Percentiles rank a stretch among this genome's conserved stretches.
Evolutionary conservation across 2,797 vertebrate genomes (phyloP).

Genomic region (Hippopotamyrus pictus): DNA sequence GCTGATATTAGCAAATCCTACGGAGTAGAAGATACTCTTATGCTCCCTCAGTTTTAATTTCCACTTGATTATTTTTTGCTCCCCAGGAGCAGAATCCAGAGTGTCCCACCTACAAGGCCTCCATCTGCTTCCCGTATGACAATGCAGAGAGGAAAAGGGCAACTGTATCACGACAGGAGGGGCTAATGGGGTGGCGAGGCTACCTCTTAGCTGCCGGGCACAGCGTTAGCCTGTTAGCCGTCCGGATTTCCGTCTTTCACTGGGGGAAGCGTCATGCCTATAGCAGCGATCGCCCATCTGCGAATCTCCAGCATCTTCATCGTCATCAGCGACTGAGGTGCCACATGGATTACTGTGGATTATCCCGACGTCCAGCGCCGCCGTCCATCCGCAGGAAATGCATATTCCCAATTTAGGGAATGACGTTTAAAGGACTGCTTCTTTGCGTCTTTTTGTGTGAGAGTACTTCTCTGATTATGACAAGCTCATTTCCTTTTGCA

Average conservation of each 20-base stretch:
- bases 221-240: background rate
- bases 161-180: background rate
- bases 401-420: background rate
- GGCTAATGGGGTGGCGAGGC: background rate
- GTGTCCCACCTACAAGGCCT: slow-evolving; percentile 68
- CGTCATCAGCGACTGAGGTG: background rate
- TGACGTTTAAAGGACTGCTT: background rate
- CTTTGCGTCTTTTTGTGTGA: background rate
- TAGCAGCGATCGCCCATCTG: slow-evolving; percentile 10
- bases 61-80: slow-evolving; percentile 39
- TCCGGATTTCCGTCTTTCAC: background rate
- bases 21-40: slow-evolving; percentile 46
- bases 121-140: slow-evolving; percentile 64
- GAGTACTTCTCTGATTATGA: background rate
- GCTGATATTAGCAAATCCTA: slow-evolving; percentile 51
- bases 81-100: slow-evolving; percentile 58
- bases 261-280: background rate
- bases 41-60: slow-evolving; percentile 54
- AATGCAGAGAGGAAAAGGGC: slow-evolving; percentile 21
- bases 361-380: background rate
- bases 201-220: slow-evolving; percentile 32
- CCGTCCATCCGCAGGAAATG: background rate
- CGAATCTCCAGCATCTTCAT: background rate
- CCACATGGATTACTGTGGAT: slow-evolving; percentile 4
- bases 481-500: background rate